These are phyloP conservation scores for Aphaenogaster rudis DNA, from an alignment of 1,140 invertebrate genomes.

Conservation along the genomic window DNA sequence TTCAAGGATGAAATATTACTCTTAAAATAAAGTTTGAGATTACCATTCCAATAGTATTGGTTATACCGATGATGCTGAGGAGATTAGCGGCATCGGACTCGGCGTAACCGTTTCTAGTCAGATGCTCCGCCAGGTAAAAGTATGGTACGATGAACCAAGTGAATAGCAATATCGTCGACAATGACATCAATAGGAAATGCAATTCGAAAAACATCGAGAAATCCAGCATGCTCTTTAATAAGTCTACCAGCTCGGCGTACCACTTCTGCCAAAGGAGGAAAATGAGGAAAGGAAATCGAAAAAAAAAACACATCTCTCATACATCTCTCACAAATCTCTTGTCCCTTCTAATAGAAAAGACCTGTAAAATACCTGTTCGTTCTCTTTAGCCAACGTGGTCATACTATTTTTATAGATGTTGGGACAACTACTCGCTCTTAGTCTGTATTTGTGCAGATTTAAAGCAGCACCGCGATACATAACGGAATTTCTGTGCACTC, in stretches of 20 bases:
- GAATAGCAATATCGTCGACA: conserved; percentile 95
- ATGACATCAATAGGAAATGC: conserved; percentile 93
- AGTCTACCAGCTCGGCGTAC: conserved; percentile 91
- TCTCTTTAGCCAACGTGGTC: conserved; percentile 93
- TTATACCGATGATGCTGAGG: conserved; percentile 94
- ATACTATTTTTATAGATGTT: conserved; percentile 97
- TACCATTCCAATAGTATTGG: conserved; percentile 96
- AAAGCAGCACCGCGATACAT: conserved; percentile 94
- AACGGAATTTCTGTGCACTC: conserved; percentile 92
- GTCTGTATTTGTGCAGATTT: conserved; percentile 92
- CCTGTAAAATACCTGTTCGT: conserved; percentile 88
- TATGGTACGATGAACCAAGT: conserved; percentile 97
- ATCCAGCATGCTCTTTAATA: conserved; percentile 92
- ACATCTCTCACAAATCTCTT: not conserved
- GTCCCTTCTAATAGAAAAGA: conserved; percentile 30
- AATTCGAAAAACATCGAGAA: conserved; percentile 93
- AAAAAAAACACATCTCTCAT: not conserved
- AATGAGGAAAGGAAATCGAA: not conserved
- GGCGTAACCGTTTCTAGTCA: conserved; percentile 89
- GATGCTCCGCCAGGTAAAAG: conserved; percentile 94
- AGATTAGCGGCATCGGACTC: conserved; percentile 92
- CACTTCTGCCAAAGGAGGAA: conserved; percentile 89
- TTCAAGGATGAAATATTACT: not conserved
- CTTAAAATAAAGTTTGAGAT: not conserved
- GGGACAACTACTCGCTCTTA: conserved; percentile 95